Evolutionary conservation across 2,888 invertebrate genomes (phyloP), one percentile per base, ranked within the genome.

Genomic region (Bellardia pandia): DNA sequence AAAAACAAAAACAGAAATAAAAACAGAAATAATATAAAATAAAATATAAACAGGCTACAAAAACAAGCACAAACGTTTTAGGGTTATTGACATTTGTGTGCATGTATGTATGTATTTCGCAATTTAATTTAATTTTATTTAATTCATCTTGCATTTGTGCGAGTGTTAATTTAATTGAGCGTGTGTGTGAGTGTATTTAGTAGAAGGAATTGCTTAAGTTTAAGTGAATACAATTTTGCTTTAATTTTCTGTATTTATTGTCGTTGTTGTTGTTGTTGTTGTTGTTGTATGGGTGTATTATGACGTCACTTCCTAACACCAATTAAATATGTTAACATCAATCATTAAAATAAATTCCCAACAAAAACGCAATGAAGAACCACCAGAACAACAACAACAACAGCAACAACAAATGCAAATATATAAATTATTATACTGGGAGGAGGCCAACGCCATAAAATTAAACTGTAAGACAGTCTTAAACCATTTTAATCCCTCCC

Each of bases 291-390:
- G 60, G 30, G 74, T 68, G 16, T 13, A 13, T n/a, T 56, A 81
- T 87, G 85, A 87, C 87, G 85, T 87, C 87, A 87, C 85, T 87
- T 87, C 87, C 87, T 87, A 87, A 85, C 85, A 85, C 69, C 85
- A 87, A 81, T 87, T 85, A 78, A 77, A 78, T 85, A 60, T 84
- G 80, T 84, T 82, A 86, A 86, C 86, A 86, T 86, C 77, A 82
- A 86, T 86, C 86, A 86, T 86, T 68, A 68, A 78, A 62, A 42
- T 23, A 16, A 37, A 51, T 30, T 40, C 51, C n/a, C 53, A 23
- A 51, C 1, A 62, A 64, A n/a, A 14, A 40, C 53, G 33, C 30
- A 42, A 16, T 56, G 30, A 62, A 16, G 6, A 48, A 45, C 14
- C 23, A 42, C 23, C 5, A 42, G n/a, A n/a, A n/a, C n/a, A n/a